Base-by-base conservation (phyloP, 2,113 vertebrate genomes). In the Solenodon paradoxus region DNA sequence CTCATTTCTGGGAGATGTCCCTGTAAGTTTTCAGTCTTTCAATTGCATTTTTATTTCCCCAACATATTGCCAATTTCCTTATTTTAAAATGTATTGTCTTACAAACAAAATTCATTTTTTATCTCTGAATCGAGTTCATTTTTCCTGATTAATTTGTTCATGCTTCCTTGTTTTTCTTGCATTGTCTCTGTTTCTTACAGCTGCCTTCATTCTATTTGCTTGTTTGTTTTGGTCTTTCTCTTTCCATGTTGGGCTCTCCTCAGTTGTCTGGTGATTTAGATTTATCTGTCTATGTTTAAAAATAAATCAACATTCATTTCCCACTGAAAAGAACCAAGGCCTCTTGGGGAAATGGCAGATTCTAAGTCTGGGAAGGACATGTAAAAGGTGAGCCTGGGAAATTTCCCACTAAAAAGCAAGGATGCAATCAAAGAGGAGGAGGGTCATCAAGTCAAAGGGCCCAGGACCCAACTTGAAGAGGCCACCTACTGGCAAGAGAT, bases 1-100 rank as follows among this genome's bases (percentile, higher is more conserved):
- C 35, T 80, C 66, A 95, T 66, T 96, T 90, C 61, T 47, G 47
- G 69, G 49, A 89, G 24, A 86, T 89, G 90, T 96, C 64, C 83
- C 88, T 93, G 72, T n/a, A 92, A 69, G 78, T 30, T 90, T 79
- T n/a, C n/a, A 68, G 32, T 61, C 8, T 42, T 92, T 83, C 12
- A 13, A 57, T 87, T 94, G 5, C 28, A 45, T 17, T 79, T 66
- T 74, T 84, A 53, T 77, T 95, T 96, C 84, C 35, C 42, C 55
- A 49, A 47, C 38, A 47, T 17, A 79, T n/a, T 86, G 84, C 74
- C 32, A 32, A 79, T 64, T 72, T 85, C 53, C 47, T 68, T 61
- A 49, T 30, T 95, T 97, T 72, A n/a, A 64, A 45, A 63, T n/a
- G 71, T 87, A 72, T 32, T 74, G 42, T 47, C 85, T 90, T 74